These are phyloP conservation scores for Geotrupes spiniger DNA, from an alignment of 2,888 invertebrate genomes.

Conservation along the genomic window DNA sequence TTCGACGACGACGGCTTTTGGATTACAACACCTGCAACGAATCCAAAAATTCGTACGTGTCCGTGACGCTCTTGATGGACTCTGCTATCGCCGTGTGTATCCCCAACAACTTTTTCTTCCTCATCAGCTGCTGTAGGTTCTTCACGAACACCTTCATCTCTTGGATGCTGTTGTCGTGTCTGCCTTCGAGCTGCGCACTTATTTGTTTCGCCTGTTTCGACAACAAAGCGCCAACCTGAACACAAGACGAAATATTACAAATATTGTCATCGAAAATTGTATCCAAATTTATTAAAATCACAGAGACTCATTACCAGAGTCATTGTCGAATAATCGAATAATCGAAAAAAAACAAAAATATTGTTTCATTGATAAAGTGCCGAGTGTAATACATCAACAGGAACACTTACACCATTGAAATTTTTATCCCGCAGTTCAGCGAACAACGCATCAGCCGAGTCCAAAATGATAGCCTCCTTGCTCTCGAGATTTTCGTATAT, in stretches of 20 bases:
- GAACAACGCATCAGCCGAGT: constrained; percentile 86
- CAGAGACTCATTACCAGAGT: no score
- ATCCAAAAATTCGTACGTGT: constrained; percentile 47
- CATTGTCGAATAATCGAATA: no score
- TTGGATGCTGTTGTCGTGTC: constrained; percentile 87
- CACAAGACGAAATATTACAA: constrained; percentile 8
- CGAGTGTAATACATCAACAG: no score
- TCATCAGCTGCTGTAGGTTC: constrained; percentile 81
- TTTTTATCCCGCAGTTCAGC: constrained; percentile 89
- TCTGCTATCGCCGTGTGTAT: constrained; percentile 91
- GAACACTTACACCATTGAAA: constrained; percentile 69
- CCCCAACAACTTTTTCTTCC: constrained; percentile 81
- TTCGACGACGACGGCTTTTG: neutral
- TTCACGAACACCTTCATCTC: constrained; percentile 94
- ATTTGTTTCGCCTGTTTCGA: constrained; percentile 85
- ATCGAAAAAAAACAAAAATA: neutral
- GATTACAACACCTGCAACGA: constrained; percentile 39
- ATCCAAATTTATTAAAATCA: no score
- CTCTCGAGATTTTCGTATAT: constrained; percentile 73
- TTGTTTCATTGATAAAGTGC: neutral
- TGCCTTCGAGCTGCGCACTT: constrained; percentile 80
- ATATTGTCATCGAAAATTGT: neutral
- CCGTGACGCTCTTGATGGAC: constrained; percentile 80
- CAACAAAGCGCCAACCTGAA: constrained; percentile 74
- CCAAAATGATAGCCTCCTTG: constrained; percentile 75